Base-by-base conservation (phyloP, 2,888 invertebrate genomes). In the Dicycla oo region DNA sequence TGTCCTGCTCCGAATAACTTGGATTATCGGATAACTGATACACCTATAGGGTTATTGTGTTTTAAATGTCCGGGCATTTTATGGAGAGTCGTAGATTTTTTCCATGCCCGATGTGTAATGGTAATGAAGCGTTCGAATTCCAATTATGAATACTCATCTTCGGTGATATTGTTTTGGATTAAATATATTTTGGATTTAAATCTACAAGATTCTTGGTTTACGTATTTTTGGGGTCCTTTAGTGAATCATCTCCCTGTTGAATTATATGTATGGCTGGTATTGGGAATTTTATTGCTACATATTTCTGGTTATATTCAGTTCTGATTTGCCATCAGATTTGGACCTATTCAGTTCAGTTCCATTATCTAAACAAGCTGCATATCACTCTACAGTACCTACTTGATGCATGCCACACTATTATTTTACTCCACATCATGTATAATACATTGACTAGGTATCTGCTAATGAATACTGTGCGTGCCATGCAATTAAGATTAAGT, bases 1-100 rank as follows among this genome's bases (percentile, higher is more conserved):
- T 88, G 86, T 77, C 81, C 82, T 75, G 74, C 57, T 58, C 81
- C 66, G 78, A 78, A 85, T 73, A 75, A 75, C 75, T 74, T 78
- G 85, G 88, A 86, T 88, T 85, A 87, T 77, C 73, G 73, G 76
- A 85, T 81, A 84, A 87, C 70, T 79, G 80, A 69, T 61, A 73
- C 73, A 71, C 47, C 67, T 64, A 75, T 75, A 80, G 75, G 77
- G 80, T 87, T 85, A 88, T 88, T 83, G 86, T 79, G 76, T 84
- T 87, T 76, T 78, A 75, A 87, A 82, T 75, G 75, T 71, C 67
- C 75, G 72, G 65, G 72, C 72, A 76, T 84, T 73, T 66, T 54
- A 66, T 78, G 30, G 61, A 11, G 67, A 64, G 23, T 60, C 23
- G 49, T 63, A 47, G 34, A 60, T 62, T 66, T 70, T 72, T 63